Base-by-base conservation (phyloP, 1,140 invertebrate genomes). In the Drosophila mauritiana region DNA sequence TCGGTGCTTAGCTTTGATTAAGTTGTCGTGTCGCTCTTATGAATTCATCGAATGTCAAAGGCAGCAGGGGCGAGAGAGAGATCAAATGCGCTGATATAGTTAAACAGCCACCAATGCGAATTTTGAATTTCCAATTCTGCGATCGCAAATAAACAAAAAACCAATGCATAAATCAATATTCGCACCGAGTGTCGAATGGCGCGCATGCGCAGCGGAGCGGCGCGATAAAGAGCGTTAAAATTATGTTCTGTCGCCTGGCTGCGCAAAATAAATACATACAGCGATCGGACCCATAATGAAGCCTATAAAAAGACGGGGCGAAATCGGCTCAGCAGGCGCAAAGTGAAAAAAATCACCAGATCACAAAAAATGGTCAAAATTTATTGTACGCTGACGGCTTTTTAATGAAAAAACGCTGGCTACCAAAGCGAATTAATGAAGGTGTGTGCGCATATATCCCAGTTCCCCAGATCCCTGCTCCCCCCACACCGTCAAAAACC, bases 341-440 rank as follows among this genome's bases (percentile, higher is more conserved):
- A 89, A 70, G 70, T 79, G 58, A 62, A 70, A 48, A 73, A 86
- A 64, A 58, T 37, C 51, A 37, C 55, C 39, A 65, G 57, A 40
- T 43, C 27, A 55, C 40, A 76, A 75, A 78, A 77, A 77, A 77
- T 77, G 64, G 59, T 73, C 64, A 80, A 89, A 88, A 88, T 88
- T 84, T 88, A 88, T 88, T 84, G 80, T 89, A 88, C 85, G 85
- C 80, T 88, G 84, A 88, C 84, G 84, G 84, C 84, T 88, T 88
- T 88, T 88, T 88, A 88, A 88, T 88, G 84, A 88, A 88, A 88
- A 88, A 88, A 89, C 84, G 78, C 62, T 84, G 80, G 77, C 84
- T 88, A 88, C 84, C 84, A 90, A 84, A 76, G 49, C 80, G 84
- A 88, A 88, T 88, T 88, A 88, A 88, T 88, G 85, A 89, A 80